Evolutionary conservation across 2,797 vertebrate species (phyloP).

Genomic region (Clamator glandarius): DNA sequence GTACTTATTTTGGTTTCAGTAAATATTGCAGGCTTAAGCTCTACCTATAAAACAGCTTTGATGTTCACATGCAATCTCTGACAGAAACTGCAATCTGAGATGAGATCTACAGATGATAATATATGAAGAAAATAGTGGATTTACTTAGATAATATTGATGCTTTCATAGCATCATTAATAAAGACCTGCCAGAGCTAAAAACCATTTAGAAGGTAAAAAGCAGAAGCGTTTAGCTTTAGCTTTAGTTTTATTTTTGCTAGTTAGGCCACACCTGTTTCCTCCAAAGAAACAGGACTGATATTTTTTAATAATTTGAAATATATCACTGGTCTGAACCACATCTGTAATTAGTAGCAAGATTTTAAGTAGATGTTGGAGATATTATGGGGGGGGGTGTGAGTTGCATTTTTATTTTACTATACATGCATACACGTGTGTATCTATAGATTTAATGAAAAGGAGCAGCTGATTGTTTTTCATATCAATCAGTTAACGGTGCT

Average conservation of each 20-base stretch:
- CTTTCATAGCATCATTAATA: conserved; percentile 42
- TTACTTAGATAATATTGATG: conserved; percentile 52
- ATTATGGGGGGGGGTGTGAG: neutral
- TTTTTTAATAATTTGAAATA: conserved; percentile 65
- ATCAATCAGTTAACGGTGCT: conserved; percentile 3
- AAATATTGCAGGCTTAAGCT: neutral
- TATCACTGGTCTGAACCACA: conserved; percentile 49
- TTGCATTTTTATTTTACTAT: conserved; percentile 35
- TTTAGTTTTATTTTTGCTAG: conserved; percentile 26
- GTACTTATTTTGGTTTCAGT: neutral
- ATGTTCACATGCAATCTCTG: neutral
- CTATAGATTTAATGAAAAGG: neutral
- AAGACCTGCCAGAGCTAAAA: conserved; percentile 32
- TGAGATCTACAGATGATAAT: conserved; percentile 12
- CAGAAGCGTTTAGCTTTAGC: conserved; percentile 11
- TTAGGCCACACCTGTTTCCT: neutral
- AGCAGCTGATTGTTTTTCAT: conserved; percentile 9
- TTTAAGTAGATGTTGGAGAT: conserved; percentile 16
- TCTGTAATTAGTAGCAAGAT: conserved; percentile 24
- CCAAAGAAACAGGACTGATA: conserved; percentile 52
- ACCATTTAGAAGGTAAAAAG: conserved; percentile 3
- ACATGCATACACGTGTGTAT: neutral
- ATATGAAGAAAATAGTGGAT: conserved; percentile 27
- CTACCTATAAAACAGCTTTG: neutral
- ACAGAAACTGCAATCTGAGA: neutral